Percentiles rank a stretch among this genome's conserved stretches.
Evolutionary conservation across 2,888 invertebrate genomes (phyloP).

Genomic region (Chloroclystis v-ata): DNA sequence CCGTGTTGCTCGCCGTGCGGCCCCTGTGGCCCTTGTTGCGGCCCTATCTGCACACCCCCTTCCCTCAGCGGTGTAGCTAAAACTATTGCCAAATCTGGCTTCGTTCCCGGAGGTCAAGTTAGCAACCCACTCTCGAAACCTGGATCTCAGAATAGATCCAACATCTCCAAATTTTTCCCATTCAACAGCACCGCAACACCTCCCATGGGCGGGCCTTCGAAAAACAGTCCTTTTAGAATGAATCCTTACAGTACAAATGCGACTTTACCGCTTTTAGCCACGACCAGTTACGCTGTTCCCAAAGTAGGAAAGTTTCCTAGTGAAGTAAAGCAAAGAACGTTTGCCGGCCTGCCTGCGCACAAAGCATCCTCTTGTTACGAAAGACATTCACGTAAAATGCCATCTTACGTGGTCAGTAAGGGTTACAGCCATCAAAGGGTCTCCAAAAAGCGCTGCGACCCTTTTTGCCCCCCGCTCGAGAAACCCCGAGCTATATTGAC

Average conservation of each 20-base stretch:
- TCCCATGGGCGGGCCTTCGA: not conserved
- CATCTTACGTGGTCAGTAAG: conserved; percentile 6
- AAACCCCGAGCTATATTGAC: conserved; percentile 32
- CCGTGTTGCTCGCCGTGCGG: conserved; percentile 13
- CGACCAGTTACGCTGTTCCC: not conserved
- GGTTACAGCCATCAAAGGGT: conserved; percentile 13
- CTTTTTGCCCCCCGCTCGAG: conserved; percentile 28
- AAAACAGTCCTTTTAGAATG: conserved; percentile 3
- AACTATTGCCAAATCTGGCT: not conserved
- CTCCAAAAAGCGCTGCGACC: not conserved
- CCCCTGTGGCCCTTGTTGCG: conserved; percentile 5
- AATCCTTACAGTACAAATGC: not conserved
- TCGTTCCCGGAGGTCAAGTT: conserved; percentile 1
- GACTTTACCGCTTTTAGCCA: not conserved
- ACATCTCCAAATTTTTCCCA: not conserved
- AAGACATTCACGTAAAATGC: conserved; percentile 5
- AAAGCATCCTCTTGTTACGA: conserved; percentile 7
- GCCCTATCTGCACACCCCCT: conserved; percentile 6
- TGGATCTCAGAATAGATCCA: not conserved
- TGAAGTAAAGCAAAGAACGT: not conserved
- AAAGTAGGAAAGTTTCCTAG: not conserved
- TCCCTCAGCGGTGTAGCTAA: not conserved
- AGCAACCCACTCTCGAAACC: not conserved
- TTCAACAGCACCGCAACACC: not conserved
- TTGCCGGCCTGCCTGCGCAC: not conserved